A percentile compares a stretch with the other conserved stretches of the same genome.
Evolutionary conservation across 2,797 vertebrate species (phyloP).

Genomic region (Hypotaenidia okinawae): DNA sequence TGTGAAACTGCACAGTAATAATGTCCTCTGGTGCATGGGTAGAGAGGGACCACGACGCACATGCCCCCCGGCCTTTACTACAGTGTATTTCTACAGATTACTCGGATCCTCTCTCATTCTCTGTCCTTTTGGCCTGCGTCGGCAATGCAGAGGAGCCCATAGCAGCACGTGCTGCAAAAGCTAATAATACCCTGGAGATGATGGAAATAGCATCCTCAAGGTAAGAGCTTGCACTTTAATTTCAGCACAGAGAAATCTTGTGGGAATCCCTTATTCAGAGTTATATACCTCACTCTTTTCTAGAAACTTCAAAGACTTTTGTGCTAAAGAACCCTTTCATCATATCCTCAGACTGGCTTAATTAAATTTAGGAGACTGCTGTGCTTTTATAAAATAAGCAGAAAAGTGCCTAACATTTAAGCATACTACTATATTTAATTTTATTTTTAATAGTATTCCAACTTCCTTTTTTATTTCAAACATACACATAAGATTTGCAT

Average conservation of each 20-base stretch:
- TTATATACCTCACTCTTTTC: slow-evolving; percentile 46
- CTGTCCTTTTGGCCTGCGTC: slow-evolving; percentile 43
- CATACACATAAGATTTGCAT: neutral
- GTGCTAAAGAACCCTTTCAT: slow-evolving; percentile 60
- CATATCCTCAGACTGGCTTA: slow-evolving; percentile 32
- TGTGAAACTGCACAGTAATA: slow-evolving; percentile 2
- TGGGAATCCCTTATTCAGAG: slow-evolving; percentile 61
- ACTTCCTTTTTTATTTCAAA: neutral
- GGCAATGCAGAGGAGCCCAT: slow-evolving; percentile 20
- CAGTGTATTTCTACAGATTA: neutral
- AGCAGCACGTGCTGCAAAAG: slow-evolving; percentile 24
- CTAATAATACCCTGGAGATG: slow-evolving; percentile 52
- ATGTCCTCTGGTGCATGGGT: neutral
- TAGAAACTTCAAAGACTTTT: slow-evolving; percentile 66
- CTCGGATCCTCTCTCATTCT: slow-evolving; percentile 1
- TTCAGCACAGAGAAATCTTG: slow-evolving; percentile 55
- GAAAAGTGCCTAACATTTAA: neutral
- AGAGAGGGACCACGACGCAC: neutral
- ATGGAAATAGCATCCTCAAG: slow-evolving; percentile 56
- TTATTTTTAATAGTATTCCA: neutral
- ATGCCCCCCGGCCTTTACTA: neutral
- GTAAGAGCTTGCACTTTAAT: slow-evolving; percentile 50
- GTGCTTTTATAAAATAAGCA: slow-evolving; percentile 9
- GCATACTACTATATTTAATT: neutral
- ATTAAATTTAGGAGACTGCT: slow-evolving; percentile 51